phyloP scores from a whole-genome alignment of 2,888 invertebrate species.

The Aleiodes testaceus region DNA sequence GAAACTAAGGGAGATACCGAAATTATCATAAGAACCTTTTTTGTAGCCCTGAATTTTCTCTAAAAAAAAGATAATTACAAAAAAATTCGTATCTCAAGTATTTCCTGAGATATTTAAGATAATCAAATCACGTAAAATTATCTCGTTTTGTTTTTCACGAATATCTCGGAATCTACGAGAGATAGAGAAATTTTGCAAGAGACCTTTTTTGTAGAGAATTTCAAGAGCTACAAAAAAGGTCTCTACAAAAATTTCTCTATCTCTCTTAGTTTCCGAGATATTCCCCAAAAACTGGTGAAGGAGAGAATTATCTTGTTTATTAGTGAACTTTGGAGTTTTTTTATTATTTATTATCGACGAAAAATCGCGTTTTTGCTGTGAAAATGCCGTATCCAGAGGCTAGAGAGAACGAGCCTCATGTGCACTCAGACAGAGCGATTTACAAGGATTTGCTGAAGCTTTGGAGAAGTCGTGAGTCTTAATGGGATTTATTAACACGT shows the following conservation, averaged over 20 bases:
- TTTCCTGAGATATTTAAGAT: no score
- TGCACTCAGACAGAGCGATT: slow-evolving; percentile 53
- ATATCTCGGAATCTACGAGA: no score
- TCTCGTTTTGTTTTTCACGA: no score
- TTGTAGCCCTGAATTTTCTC: no score
- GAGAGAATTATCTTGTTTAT: neutral
- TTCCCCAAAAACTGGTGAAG: neutral
- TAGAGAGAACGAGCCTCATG: slow-evolving; percentile 46
- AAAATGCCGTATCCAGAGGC: slow-evolving; percentile 54
- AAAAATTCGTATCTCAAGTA: no score
- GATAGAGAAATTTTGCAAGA: no score
- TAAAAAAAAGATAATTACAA: no score
- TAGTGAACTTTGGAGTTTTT: neutral
- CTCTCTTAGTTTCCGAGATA: neutral
- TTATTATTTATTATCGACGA: no score
- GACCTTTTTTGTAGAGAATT: no score
- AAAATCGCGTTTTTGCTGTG: neutral
- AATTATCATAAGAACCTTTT: no score
- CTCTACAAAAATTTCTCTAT: neutral
- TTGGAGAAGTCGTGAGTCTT: slow-evolving; percentile 62
- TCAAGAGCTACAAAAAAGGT: no score
- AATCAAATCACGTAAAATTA: neutral
- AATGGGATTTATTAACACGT: neutral
- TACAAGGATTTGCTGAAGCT: slow-evolving; percentile 59
- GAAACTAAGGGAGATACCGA: no score